A percentile compares a stretch with the other conserved stretches of the same genome.
Evolutionary conservation across 2,113 vertebrate species (phyloP).

Genomic region (Todiramphus saurophagus): DNA sequence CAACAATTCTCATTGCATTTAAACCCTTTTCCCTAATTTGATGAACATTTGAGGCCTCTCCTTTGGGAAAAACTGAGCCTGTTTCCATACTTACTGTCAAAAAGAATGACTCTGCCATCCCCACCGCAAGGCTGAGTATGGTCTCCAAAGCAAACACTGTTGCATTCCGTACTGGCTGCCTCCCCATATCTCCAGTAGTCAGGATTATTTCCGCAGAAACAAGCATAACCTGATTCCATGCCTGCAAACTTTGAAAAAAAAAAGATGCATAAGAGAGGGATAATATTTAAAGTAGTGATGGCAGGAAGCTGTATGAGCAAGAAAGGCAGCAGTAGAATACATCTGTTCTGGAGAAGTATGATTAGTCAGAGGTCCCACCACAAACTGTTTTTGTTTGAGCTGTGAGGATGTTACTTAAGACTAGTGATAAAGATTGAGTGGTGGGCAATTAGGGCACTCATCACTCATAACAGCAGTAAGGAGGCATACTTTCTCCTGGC

Average conservation of each 20-base stretch:
- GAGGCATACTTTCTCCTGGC: not conserved
- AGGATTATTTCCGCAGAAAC: constrained; percentile 94
- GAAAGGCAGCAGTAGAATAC: not conserved
- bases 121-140: constrained; percentile 95
- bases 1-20: not conserved
- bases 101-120: constrained; percentile 94
- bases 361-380: not conserved
- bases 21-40: constrained; percentile 8
- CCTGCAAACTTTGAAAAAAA: constrained; percentile 87
- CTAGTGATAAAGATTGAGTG: not conserved
- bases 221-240: constrained; percentile 96
- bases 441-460: not conserved
- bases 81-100: constrained; percentile 87
- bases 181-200: constrained; percentile 86
- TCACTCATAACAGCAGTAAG: not conserved
- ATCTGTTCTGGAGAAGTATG: not conserved
- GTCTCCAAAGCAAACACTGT: constrained; percentile 95
- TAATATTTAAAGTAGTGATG: not conserved
- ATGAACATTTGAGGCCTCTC: not conserved
- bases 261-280: constrained; percentile 4
- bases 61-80: constrained; percentile 20
- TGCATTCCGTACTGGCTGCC: constrained; percentile 90
- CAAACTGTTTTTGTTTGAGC: not conserved
- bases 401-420: not conserved
- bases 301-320: not conserved